Conservation (phyloP, 2,888 invertebrate genomes). For the Dilophus febrilis region DNA sequence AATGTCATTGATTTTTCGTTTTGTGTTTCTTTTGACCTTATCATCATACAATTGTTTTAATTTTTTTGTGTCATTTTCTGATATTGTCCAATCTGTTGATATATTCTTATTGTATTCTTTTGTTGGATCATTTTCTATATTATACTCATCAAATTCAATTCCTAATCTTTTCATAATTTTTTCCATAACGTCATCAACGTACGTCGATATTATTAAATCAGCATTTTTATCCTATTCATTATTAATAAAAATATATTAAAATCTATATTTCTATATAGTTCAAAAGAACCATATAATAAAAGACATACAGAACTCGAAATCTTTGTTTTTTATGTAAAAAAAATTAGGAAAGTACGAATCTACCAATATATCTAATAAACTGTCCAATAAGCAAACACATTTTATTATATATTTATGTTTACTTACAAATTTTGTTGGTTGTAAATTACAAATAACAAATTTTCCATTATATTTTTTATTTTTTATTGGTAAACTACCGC, state of each 20-base stretch:
- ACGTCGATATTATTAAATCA: slow-evolving; percentile 71
- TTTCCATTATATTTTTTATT: slow-evolving; percentile 74
- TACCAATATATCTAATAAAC: no score
- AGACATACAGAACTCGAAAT: background rate
- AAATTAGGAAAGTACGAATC: no score
- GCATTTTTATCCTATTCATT: slow-evolving; percentile 66
- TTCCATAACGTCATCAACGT: slow-evolving; percentile 68
- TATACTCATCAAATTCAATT: slow-evolving; percentile 57
- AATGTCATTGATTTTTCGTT: slow-evolving; percentile 3
- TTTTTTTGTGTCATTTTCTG: slow-evolving; percentile 37
- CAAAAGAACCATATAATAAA: no score
- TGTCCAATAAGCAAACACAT: no score
- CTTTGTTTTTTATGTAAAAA: no score
- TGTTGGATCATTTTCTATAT: slow-evolving; percentile 46
- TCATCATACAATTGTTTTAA: slow-evolving; percentile 43
- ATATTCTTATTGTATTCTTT: slow-evolving; percentile 32
- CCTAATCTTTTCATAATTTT: slow-evolving; percentile 57
- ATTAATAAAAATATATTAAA: background rate
- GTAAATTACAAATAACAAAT: slow-evolving; percentile 86
- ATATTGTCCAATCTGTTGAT: slow-evolving; percentile 65
- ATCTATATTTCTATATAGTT: no score
- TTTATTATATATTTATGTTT: slow-evolving; percentile 2
- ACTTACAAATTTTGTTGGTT: slow-evolving; percentile 91
- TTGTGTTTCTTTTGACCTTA: slow-evolving; percentile 6
- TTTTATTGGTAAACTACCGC: slow-evolving; percentile 80